Evolutionary conservation across 2,113 vertebrate genomes (phyloP), one percentile per base, ranked within the genome.

Genomic region (Brienomyrus brachyistius): DNA sequence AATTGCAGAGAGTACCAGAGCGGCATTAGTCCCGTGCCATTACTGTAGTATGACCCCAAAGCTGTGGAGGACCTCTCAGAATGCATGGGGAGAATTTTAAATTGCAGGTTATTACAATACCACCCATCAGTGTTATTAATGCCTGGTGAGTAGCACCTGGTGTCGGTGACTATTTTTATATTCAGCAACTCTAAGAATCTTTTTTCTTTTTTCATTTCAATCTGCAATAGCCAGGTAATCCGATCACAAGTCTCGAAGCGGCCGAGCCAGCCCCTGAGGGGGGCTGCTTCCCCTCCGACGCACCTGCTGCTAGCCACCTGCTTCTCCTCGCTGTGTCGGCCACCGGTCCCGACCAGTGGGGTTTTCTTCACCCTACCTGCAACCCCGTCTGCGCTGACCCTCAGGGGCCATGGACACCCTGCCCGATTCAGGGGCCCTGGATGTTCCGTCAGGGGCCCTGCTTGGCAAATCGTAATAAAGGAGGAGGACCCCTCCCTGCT

Each of bases 61-160:
- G 50, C 85, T 87, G 31, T 87, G 2, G 35, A 54, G 2, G 15
- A 87, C 51, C 85, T 54, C 85, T 54, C 48, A 54, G 31, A 35
- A 54, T 35, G 50, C 85, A 87, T 40, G 31, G n/a, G 85, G 85
- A 87, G 31, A 87, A 87, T 87, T 87, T 87, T 35, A 56, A 27
- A 48, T 54, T 35, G 27, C 35, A 40, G 45, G 31, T 87, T 87
- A 40, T 87, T 87, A 87, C 85, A 87, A 54, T 56, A 87, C 51
- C 85, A 54, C 85, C 85, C 51, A 54, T 87, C 85, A 31, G 51
- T 54, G 85, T 87, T 87, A 87, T 87, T 56, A 35, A 87, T 56
- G 31, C 51, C 51, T 40, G n/a, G 27, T 40, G 51, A 31, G 85
- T 13, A 51, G 83, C 83, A 86, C 23, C 83, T 86, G 82, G 21